A percentile compares a stretch with the other conserved stretches of the same genome.
phyloP scores from a whole-genome alignment of 1,140 invertebrate species.

The Doryteuthis pealeii region DNA sequence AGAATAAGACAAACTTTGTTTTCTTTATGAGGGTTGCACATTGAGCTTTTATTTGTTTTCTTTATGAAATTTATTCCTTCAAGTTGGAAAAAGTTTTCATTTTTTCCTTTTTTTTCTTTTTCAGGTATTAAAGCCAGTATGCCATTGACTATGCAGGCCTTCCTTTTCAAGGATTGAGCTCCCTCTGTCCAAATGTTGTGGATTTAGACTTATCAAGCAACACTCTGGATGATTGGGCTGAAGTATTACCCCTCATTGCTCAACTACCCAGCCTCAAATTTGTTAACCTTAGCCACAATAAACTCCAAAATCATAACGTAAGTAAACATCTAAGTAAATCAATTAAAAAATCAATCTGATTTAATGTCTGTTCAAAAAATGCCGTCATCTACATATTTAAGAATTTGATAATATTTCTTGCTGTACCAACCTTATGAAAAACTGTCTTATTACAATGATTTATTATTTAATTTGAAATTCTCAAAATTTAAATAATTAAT shows the following conservation, averaged over 20 bases:
- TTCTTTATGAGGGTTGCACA: too few relatives aligned
- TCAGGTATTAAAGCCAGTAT: slow-evolving; percentile 40
- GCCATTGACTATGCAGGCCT: slow-evolving; percentile 34
- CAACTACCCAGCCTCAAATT: slow-evolving; percentile 42
- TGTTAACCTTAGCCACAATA: slow-evolving; percentile 42
- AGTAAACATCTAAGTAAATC: too few relatives aligned
- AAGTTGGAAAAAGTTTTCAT: background rate
- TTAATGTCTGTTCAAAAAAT: too few relatives aligned
- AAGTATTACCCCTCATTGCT: slow-evolving; percentile 38
- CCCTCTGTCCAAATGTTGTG: slow-evolving; percentile 46
- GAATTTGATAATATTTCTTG: too few relatives aligned
- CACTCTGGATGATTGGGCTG: slow-evolving; percentile 35
- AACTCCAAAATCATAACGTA: slow-evolving; percentile 32
- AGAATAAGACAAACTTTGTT: too few relatives aligned
- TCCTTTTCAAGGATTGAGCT: slow-evolving; percentile 33
- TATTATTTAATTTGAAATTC: too few relatives aligned
- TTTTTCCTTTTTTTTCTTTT: slow-evolving; percentile 2
- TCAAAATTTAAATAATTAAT: too few relatives aligned
- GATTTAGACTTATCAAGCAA: slow-evolving; percentile 49
- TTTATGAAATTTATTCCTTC: too few relatives aligned
- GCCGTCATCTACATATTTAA: too few relatives aligned
- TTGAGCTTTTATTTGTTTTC: background rate
- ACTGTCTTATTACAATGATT: too few relatives aligned
- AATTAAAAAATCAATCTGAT: too few relatives aligned
- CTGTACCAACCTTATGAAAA: too few relatives aligned